A percentile compares a stretch with the other conserved stretches of the same genome.
Evolutionary conservation across 2,797 vertebrate genomes (phyloP).

Genomic region (Platyrinchus mystaceus): DNA sequence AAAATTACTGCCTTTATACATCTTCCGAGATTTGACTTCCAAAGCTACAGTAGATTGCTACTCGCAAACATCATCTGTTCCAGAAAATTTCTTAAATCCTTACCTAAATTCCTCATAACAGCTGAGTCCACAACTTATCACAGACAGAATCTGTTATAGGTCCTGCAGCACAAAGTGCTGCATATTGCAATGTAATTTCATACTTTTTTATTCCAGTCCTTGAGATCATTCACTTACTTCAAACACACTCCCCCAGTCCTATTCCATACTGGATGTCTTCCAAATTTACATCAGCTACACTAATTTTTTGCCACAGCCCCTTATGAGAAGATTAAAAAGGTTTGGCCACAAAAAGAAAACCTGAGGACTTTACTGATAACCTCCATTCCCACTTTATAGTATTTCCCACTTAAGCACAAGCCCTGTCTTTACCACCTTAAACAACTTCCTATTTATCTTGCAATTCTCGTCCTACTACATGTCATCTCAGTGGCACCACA

Average conservation of each 20-base stretch:
- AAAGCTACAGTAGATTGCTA: background rate
- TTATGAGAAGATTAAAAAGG: background rate
- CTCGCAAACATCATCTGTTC: background rate
- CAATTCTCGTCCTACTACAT: background rate
- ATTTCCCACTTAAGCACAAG: background rate
- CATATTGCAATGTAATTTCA: background rate
- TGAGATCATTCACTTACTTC: background rate
- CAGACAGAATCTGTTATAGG: background rate
- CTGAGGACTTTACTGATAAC: background rate
- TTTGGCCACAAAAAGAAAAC: background rate
- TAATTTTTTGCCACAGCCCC: background rate
- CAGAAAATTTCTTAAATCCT: background rate
- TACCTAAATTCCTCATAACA: background rate
- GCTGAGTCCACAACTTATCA: background rate
- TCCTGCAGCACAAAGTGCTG: background rate
- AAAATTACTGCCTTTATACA: background rate
- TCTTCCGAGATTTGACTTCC: background rate
- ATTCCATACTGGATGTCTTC: background rate
- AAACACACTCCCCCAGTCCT: background rate
- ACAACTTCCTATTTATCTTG: background rate
- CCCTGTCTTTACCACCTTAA: background rate
- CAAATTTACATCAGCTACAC: background rate
- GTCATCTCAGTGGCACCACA: background rate
- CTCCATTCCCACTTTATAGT: background rate
- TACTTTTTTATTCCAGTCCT: background rate